These are phyloP conservation scores for Notodonta ziczac DNA, from an alignment of 2,888 invertebrate genomes.

Conservation along the genomic window DNA sequence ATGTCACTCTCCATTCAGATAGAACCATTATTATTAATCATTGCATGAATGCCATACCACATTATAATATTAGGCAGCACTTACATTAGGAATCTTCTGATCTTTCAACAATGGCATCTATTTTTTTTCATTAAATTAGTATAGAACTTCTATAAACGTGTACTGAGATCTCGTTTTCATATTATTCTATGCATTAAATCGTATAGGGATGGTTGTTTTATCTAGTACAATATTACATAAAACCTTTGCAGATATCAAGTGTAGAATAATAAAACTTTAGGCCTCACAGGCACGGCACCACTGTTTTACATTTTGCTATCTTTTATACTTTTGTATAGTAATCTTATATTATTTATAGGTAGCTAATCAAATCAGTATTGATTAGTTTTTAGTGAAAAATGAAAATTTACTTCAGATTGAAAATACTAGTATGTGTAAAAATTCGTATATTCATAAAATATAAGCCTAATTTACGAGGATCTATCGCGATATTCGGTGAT, in stretches of 20 bases:
- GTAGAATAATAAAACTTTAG: not conserved
- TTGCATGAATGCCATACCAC: not conserved
- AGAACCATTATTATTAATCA: no score
- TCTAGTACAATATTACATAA: conserved; percentile 1
- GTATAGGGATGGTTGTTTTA: not conserved
- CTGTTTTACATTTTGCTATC: not conserved
- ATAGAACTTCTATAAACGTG: conserved; percentile 6
- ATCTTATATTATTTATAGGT: not conserved
- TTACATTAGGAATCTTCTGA: not conserved
- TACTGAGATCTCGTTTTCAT: conserved; percentile 35
- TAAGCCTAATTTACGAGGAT: no score
- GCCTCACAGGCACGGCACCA: not conserved
- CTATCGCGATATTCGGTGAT: not conserved
- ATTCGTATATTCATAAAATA: no score
- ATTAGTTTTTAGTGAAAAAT: not conserved
- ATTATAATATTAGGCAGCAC: not conserved
- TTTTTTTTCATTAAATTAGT: not conserved
- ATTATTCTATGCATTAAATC: not conserved
- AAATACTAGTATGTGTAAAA: no score
- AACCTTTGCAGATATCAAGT: no score
- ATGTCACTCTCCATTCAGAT: no score
- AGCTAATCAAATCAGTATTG: conserved; percentile 2
- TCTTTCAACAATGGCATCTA: not conserved
- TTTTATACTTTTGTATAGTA: not conserved
- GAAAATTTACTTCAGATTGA: no score